Base-by-base conservation (phyloP, 2,797 vertebrate species). In the Iguana delicatissima region DNA sequence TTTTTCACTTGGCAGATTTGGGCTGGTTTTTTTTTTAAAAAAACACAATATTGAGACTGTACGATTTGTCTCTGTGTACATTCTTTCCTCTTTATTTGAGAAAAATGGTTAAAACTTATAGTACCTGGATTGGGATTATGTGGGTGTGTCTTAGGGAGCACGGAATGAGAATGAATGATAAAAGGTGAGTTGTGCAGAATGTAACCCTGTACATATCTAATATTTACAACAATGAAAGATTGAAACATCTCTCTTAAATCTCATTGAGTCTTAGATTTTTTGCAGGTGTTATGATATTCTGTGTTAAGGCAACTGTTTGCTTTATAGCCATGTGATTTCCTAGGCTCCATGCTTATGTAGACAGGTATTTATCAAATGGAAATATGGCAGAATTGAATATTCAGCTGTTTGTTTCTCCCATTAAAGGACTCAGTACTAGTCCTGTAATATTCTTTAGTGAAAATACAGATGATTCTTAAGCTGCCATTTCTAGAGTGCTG, bases 381-480 rank as follows among this genome's bases (percentile, higher is more conserved):
- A 79, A 69, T 67, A 89, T 35, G 22, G 38, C 9, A 46, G 22
- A 50, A 76, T 24, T 52, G n/a, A 89, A 50, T 38, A 85, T 85
- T 80, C 57, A 69, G 14, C 74, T 89, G 72, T 38, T 80, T 85
- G 73, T 80, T 85, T 69, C 3, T 50, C 18, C 16, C 42, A 55
- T 57, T 67, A 77, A 79, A 29, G 84, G 26, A 42, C 2, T 84
- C 50, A 57, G 6, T 89, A 46, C 26, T 90, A 20, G 2, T 6
- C 50, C 84, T 86, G 86, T 42, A 77, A 73, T 85, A 80, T 86
- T 14, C 29, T 83, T 62, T 73, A 69, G 20, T 77, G 35, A 87
- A 89, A 80, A 55, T 73, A 52, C 64, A 59, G 50, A 42, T 84
- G 59, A 88, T 72, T 81, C 46, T 62, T 22, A 50, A 62, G 73